phyloP scores from a whole-genome alignment of 2,113 vertebrate genomes.

The Hippocampus comes region DNA sequence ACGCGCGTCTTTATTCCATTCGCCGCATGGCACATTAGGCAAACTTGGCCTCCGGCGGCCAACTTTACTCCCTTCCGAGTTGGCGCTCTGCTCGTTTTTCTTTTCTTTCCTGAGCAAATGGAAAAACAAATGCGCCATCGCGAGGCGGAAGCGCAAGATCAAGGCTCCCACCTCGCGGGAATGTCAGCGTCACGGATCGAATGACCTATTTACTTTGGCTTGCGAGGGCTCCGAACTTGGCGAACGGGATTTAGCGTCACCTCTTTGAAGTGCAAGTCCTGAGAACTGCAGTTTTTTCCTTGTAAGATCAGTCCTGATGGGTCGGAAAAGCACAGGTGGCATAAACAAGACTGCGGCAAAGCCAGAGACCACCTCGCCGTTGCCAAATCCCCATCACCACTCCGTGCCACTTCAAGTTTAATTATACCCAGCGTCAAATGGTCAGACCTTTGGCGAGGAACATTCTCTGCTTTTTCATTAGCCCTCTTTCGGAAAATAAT shows the following conservation, averaged over 20 bases:
- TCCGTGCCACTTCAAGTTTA: constrained; percentile 54
- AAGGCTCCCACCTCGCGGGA: constrained; percentile 71
- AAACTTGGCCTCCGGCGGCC: constrained; percentile 70
- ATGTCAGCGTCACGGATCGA: constrained; percentile 70
- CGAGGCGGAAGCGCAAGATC: constrained; percentile 64
- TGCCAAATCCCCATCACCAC: constrained; percentile 28
- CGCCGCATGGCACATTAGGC: constrained; percentile 79
- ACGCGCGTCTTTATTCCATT: constrained; percentile 74
- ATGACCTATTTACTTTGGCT: constrained; percentile 64
- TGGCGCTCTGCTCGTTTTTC: constrained; percentile 37
- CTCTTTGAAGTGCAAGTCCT: neutral
- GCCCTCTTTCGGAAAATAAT: neutral
- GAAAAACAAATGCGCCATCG: constrained; percentile 79
- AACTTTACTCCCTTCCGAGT: constrained; percentile 67
- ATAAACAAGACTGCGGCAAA: constrained; percentile 26
- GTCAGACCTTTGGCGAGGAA: constrained; percentile 31
- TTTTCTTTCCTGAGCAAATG: constrained; percentile 65
- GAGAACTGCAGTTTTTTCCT: constrained; percentile 22
- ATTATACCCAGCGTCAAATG: constrained; percentile 50
- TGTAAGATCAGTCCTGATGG: constrained; percentile 47
- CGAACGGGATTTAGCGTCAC: neutral
- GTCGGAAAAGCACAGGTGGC: constrained; percentile 54
- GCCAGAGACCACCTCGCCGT: constrained; percentile 40
- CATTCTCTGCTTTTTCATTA: constrained; percentile 7
- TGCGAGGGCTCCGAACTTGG: neutral